These are phyloP conservation scores for Tyria jacobaeae DNA, from an alignment of 2,888 invertebrate species.

Conservation along the genomic window DNA sequence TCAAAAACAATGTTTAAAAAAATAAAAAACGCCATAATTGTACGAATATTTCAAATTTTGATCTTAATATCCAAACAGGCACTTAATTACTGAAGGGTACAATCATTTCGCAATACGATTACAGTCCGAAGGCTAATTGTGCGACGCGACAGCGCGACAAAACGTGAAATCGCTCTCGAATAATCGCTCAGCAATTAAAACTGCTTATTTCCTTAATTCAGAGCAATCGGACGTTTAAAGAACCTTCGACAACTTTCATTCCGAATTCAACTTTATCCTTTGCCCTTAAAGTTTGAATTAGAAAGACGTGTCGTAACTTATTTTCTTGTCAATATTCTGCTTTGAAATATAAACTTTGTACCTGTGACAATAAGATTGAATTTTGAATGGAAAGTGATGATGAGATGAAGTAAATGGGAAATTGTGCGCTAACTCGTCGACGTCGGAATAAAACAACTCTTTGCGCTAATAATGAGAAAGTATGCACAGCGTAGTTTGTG, in stretches of 20 bases:
- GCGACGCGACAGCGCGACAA: conserved; percentile 55
- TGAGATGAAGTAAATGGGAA: conserved; percentile 80
- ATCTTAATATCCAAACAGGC: conserved; percentile 23
- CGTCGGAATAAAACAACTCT: conserved; percentile 84
- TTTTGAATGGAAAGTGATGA: conserved; percentile 53
- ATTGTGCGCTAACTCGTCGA: conserved; percentile 82
- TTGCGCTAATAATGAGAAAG: conserved; percentile 84
- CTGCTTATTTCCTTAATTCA: conserved; percentile 84
- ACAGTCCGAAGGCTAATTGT: conserved; percentile 48
- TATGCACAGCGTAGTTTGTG: conserved; percentile 57
- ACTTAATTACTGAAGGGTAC: conserved; percentile 21
- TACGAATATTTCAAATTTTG: conserved; percentile 6
- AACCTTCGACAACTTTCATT: conserved; percentile 52
- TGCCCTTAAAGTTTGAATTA: conserved; percentile 30
- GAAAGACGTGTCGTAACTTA: conserved; percentile 32
- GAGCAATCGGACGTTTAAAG: conserved; percentile 75
- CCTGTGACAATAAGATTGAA: conserved; percentile 43
- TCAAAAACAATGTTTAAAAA: not conserved
- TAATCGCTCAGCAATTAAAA: conserved; percentile 81
- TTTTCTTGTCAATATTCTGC: conserved; percentile 45
- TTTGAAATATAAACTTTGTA: conserved; percentile 51
- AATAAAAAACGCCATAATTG: not conserved
- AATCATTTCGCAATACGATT: conserved; percentile 32
- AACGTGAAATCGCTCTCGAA: conserved; percentile 68
- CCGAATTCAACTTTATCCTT: conserved; percentile 37